A percentile compares a stretch with the other conserved stretches of the same genome.
Evolutionary conservation across 2,797 vertebrate genomes (phyloP).

Genomic region (Schizothorax lantsangensis): DNA sequence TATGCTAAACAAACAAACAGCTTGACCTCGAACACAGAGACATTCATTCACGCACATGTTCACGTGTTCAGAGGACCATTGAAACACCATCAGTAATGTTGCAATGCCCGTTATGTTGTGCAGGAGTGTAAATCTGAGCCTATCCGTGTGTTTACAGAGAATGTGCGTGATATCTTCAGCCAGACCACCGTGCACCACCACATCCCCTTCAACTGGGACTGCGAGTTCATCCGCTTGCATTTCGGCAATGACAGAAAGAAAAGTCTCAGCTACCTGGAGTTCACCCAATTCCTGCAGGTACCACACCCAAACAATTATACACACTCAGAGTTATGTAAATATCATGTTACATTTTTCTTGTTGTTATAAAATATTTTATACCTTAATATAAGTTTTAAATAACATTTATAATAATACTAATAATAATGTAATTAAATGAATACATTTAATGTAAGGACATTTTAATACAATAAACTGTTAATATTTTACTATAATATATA

Average conservation of each 20-base stretch:
- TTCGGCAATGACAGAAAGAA: constrained; percentile 96
- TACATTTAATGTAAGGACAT: not conserved
- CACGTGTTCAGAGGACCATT: not conserved
- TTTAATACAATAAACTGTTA: not conserved
- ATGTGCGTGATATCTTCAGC: constrained; percentile 97
- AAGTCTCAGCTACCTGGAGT: constrained; percentile 94
- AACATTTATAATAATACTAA: not conserved
- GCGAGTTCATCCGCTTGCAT: constrained; percentile 96
- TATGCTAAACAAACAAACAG: constrained; percentile 20
- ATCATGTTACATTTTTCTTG: not conserved
- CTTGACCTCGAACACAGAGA: not conserved
- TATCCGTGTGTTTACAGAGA: constrained; percentile 78
- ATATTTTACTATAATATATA: not conserved
- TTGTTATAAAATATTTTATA: not conserved
- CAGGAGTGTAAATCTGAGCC: not conserved
- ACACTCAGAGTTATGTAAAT: not conserved
- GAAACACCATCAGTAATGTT: not conserved
- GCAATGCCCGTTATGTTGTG: not conserved
- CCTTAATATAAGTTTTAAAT: not conserved
- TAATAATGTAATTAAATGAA: not conserved
- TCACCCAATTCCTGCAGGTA: constrained; percentile 98
- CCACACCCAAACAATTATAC: not conserved
- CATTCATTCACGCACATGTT: not conserved
- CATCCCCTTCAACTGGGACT: constrained; percentile 99
- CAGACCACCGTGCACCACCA: constrained; percentile 97